Base-by-base conservation (phyloP, 2,888 invertebrate genomes). In the Dysmachus trigonus region DNA sequence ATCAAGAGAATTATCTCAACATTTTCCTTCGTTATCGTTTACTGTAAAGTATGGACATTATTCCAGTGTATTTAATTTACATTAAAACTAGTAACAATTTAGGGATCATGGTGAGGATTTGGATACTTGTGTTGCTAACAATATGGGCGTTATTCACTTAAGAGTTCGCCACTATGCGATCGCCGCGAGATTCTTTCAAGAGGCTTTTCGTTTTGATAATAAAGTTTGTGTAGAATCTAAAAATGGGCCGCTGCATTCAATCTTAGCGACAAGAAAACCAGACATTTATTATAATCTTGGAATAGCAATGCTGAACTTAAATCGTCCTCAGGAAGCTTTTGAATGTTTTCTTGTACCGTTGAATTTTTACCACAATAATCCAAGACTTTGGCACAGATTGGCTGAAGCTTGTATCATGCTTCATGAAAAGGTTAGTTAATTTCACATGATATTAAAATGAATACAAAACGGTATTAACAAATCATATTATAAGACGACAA, bases 371-470 rank as follows among this genome's bases (percentile, higher is more conserved):
- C 97, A 97, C 87, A 95, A 96, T 89, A 98, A 98, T 92, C 96
- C 98, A 3, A 93, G 97, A 86, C 93, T 99, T 62, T 99, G 99
- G 98, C 93, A 98, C 86, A 94, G 98, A 89, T 93, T 99, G 89
- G 98, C 98, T 0, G 99, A 99, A 92, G 98, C 98, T 90, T 98
- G 98, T 91, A 96, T 98, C 73, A 94, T 93, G 92, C 91, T 92
- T n/a, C 92, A 93, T 88, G 94, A 94, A 91, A 91, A 92, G 89
- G 81, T 81, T 53, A 15, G 15, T n/a, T 30, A 13, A 35, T 62
- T 62, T 41, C 10, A 22, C 13, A 6, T 6, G n/a, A 5, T 33
- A 51, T 27, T 31, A 51, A 15, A n/a, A 22, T 10, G 79, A 27
- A 15, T n/a, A 35, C 18, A 51, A 71, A 10, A 62, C 15, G 62